Evolutionary conservation across 1,140 invertebrate genomes (phyloP).

Genomic region (Doryteuthis pealeii): DNA sequence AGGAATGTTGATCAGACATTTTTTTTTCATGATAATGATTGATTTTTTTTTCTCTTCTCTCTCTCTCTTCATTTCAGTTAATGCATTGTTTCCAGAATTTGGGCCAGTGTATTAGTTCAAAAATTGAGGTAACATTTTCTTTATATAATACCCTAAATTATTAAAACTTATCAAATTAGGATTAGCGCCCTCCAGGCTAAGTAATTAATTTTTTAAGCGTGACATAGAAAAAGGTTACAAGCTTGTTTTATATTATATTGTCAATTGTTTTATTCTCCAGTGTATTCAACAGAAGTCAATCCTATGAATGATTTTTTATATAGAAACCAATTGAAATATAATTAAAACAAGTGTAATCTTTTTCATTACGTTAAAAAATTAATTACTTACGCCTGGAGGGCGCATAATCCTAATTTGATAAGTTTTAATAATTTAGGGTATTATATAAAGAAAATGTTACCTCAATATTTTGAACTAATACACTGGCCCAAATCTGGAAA

Average conservation of each 20-base stretch:
- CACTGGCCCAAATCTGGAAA: constrained; percentile 13
- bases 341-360: too few relatives aligned
- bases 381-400: neutral
- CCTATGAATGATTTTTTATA: too few relatives aligned
- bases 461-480: constrained; percentile 8
- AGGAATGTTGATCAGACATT: too few relatives aligned
- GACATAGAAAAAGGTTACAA: too few relatives aligned
- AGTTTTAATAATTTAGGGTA: neutral
- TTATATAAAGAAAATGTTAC: neutral
- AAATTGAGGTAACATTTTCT: neutral
- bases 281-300: too few relatives aligned
- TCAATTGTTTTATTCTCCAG: too few relatives aligned
- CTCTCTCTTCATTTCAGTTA: constrained; percentile 10
- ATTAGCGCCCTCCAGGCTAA: neutral
- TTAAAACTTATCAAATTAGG: neutral
- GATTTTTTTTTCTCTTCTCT: neutral
- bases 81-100: constrained; percentile 12
- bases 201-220: neutral
- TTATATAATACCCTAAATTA: neutral
- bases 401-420: neutral
- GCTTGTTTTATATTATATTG: too few relatives aligned
- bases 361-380: neutral
- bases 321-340: too few relatives aligned
- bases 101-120: constrained; percentile 6
- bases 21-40: too few relatives aligned